These are phyloP conservation scores for Chitala chitala DNA, from an alignment of 2,113 vertebrate species.

Conservation along the genomic window DNA sequence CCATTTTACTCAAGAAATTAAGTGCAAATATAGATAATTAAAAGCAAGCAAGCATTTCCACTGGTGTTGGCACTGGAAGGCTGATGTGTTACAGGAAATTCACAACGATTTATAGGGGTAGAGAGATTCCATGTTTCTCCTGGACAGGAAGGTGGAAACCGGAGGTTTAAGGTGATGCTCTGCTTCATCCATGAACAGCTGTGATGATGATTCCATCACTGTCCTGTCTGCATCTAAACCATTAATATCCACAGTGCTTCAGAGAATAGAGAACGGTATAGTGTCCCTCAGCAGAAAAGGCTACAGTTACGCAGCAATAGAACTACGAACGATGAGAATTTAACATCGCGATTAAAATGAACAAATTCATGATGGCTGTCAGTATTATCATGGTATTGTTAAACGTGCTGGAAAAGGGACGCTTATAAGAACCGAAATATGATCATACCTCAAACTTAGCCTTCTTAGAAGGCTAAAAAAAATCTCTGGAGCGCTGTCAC, in stretches of 20 bases:
- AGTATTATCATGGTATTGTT: too few species aligned
- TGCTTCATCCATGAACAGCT: neutral
- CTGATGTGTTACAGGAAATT: neutral
- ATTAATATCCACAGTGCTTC: slow-evolving; percentile 24
- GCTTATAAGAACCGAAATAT: too few species aligned
- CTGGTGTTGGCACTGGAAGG: neutral
- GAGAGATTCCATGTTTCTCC: neutral
- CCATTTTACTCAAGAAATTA: too few species aligned
- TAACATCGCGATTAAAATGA: neutral
- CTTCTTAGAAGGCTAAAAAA: too few species aligned
- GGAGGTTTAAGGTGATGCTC: neutral
- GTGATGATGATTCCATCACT: slow-evolving; percentile 28
- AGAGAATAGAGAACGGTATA: slow-evolving; percentile 20
- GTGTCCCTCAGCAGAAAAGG: slow-evolving; percentile 12
- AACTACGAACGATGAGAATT: too few species aligned
- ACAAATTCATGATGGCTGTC: too few species aligned
- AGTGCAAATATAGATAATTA: too few species aligned
- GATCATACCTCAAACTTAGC: too few species aligned
- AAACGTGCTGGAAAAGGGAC: too few species aligned
- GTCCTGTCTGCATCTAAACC: slow-evolving; percentile 8
- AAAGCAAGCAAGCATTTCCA: too few species aligned
- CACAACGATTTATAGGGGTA: neutral
- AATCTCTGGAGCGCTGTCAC: too few species aligned
- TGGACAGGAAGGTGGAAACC: neutral
- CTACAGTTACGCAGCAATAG: slow-evolving; percentile 18